These are phyloP conservation scores for Eupithecia inturbata DNA, from an alignment of 2,888 invertebrate genomes.

Conservation along the genomic window DNA sequence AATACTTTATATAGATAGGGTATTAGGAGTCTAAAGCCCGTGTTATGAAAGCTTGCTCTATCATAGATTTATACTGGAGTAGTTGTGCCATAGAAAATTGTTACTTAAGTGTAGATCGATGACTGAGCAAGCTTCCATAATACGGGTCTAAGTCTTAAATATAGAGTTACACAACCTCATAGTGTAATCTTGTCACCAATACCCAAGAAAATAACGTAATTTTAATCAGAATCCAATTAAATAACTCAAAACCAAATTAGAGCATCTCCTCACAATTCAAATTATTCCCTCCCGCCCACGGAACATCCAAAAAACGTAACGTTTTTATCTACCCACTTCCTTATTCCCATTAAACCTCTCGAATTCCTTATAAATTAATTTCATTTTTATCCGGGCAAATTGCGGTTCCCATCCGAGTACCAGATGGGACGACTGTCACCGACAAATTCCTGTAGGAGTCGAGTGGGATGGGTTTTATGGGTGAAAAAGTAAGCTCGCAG, in stretches of 20 bases:
- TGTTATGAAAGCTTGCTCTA: too few species aligned
- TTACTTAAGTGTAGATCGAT: too few species aligned
- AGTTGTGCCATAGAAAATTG: too few species aligned
- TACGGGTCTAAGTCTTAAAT: too few species aligned
- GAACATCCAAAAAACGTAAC: conserved; percentile 27
- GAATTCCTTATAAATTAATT: conserved; percentile 53
- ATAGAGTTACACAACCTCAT: not conserved
- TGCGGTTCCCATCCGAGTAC: conserved; percentile 42
- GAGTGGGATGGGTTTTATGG: conserved; percentile 37
- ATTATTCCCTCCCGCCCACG: conserved; percentile 15
- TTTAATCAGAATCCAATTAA: conserved; percentile 1
- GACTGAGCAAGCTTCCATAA: too few species aligned
- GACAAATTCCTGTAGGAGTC: conserved; percentile 54
- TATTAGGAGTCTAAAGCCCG: too few species aligned
- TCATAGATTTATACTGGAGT: too few species aligned
- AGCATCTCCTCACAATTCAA: conserved; percentile 7
- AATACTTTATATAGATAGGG: too few species aligned
- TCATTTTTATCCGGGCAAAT: conserved; percentile 52
- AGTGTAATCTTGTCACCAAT: not conserved
- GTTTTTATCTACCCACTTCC: conserved; percentile 31
- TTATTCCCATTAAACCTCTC: conserved; percentile 26
- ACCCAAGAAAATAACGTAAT: not conserved
- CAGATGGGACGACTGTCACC: conserved; percentile 58
- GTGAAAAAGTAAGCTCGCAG: not conserved
- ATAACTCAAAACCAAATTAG: conserved; percentile 7